These are phyloP conservation scores for Acanthosepion lycidas DNA, from an alignment of 2,888 invertebrate species.

Conservation along the genomic window DNA sequence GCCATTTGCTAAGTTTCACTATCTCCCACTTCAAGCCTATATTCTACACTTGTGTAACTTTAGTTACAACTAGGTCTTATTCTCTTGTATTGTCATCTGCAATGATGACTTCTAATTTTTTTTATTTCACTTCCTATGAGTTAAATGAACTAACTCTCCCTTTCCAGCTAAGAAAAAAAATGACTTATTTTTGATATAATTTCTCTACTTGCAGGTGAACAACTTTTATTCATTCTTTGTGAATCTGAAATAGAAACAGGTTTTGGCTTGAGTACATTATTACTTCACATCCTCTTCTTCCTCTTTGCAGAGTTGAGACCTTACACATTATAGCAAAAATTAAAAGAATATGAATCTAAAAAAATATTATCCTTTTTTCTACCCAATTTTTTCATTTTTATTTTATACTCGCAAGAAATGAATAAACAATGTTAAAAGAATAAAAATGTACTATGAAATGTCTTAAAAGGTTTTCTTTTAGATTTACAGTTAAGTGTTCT, in stretches of 20 bases:
- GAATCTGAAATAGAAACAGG: background rate
- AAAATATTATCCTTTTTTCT: too few relatives aligned
- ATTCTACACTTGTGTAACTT: constrained; percentile 33
- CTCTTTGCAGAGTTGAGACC: too few relatives aligned
- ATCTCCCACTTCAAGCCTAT: constrained; percentile 40
- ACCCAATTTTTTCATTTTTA: too few relatives aligned
- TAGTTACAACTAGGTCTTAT: background rate
- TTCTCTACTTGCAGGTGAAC: constrained; percentile 14
- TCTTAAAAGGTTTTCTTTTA: too few relatives aligned
- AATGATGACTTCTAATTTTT: background rate
- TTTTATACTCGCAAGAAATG: too few relatives aligned
- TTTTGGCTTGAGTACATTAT: background rate
- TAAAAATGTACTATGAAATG: too few relatives aligned
- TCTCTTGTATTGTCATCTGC: background rate
- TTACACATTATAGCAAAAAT: too few relatives aligned
- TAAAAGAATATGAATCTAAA: too few relatives aligned
- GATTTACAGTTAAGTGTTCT: too few relatives aligned
- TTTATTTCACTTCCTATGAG: background rate
- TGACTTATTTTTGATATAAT: background rate
- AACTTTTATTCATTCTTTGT: background rate
- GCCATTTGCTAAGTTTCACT: background rate
- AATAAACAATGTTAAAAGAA: too few relatives aligned
- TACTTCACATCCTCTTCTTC: too few relatives aligned
- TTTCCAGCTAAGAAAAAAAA: background rate
- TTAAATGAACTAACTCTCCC: background rate